These are phyloP conservation scores for Halictus ligatus DNA, from an alignment of 2,888 invertebrate species.

Conservation along the genomic window DNA sequence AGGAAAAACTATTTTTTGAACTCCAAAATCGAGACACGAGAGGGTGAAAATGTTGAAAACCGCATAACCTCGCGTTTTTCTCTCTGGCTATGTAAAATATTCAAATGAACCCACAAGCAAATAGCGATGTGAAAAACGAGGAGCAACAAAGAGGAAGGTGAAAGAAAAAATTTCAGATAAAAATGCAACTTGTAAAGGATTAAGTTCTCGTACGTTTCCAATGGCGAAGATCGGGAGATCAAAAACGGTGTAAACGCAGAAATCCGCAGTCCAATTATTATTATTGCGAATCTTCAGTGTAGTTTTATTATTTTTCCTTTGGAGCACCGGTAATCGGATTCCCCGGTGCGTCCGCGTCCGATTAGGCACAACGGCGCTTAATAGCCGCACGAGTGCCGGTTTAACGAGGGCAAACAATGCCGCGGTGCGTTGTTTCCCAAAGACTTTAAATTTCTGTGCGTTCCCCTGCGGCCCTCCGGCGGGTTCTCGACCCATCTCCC, in stretches of 20 bases:
- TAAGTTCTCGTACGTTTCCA: background rate
- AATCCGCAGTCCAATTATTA: background rate
- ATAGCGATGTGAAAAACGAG: background rate
- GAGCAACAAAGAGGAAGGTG: background rate
- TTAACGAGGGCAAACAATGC: slow-evolving; percentile 50
- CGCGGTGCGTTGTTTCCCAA: slow-evolving; percentile 47
- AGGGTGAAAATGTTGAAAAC: background rate
- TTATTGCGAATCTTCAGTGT: background rate
- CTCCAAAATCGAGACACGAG: background rate
- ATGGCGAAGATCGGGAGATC: background rate
- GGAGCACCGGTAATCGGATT: slow-evolving; percentile 27
- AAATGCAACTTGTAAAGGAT: background rate
- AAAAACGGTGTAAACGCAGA: background rate
- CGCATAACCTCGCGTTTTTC: background rate
- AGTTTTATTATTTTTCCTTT: background rate
- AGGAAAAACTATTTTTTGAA: background rate
- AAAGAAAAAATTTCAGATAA: background rate
- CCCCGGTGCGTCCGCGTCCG: slow-evolving; percentile 25
- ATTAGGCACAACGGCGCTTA: slow-evolving; percentile 26
- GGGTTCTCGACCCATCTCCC: background rate
- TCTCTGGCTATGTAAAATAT: background rate
- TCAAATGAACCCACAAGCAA: slow-evolving; percentile 1
- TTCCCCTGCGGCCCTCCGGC: background rate
- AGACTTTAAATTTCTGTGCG: slow-evolving; percentile 55
- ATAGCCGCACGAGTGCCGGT: slow-evolving; percentile 23